phyloP scores from a whole-genome alignment of 2,888 invertebrate species.

The Plutella xylostella region DNA sequence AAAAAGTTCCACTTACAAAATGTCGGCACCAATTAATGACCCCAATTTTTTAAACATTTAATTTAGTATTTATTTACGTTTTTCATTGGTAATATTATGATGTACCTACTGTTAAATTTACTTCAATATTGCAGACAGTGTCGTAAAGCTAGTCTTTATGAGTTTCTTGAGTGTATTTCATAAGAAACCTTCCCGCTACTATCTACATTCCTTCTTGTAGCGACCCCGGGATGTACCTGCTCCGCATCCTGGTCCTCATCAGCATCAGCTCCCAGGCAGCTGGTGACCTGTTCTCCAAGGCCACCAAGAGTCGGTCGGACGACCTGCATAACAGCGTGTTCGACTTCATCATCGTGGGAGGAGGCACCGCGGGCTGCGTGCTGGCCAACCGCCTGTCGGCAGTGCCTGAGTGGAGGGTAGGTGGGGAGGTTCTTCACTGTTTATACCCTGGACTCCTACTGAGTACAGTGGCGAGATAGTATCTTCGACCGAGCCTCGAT shows the following conservation, averaged over 20 bases:
- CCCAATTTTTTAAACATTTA: too few relatives aligned
- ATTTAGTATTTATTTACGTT: too few relatives aligned
- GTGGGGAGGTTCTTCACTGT: neutral
- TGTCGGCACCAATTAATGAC: too few relatives aligned
- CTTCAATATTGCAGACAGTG: too few relatives aligned
- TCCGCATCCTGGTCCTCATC: constrained; percentile 14
- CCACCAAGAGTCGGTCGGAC: constrained; percentile 45
- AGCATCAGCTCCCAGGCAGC: constrained; percentile 15
- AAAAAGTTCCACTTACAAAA: neutral
- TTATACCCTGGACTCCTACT: too few relatives aligned
- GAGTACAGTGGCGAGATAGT: too few relatives aligned
- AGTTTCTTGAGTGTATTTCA: too few relatives aligned
- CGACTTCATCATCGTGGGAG: constrained; percentile 61
- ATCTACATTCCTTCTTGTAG: neutral
- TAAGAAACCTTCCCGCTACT: neutral
- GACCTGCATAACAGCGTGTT: constrained; percentile 50
- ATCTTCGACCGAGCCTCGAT: too few relatives aligned
- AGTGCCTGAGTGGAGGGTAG: constrained; percentile 57
- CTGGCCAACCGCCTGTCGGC: constrained; percentile 58
- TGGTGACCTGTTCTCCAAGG: constrained; percentile 48
- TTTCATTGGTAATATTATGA: too few relatives aligned
- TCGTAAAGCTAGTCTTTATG: too few relatives aligned
- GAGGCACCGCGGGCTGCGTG: constrained; percentile 57
- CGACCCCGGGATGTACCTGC: constrained; percentile 5
- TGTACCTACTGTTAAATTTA: too few relatives aligned